phyloP scores from a whole-genome alignment of 2,888 invertebrate species.

The Apoda limacodes region DNA sequence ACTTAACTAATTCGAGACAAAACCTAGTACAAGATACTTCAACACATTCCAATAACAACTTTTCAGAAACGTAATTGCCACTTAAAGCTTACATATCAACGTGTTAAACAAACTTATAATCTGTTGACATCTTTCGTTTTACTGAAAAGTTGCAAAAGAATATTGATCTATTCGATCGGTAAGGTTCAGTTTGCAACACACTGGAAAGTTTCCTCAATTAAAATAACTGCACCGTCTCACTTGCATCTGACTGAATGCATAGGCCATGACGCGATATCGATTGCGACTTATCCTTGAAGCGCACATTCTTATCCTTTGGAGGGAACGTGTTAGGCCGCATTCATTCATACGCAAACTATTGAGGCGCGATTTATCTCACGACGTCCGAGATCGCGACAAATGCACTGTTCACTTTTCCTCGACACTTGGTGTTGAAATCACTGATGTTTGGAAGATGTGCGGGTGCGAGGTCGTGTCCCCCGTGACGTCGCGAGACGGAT shows the following conservation, averaged over 20 bases:
- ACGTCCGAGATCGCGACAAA: constrained; percentile 39
- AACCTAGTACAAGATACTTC: too few species aligned
- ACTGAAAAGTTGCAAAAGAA: too few species aligned
- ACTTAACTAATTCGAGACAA: too few species aligned
- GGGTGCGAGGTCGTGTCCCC: constrained; percentile 42
- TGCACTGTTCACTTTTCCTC: constrained; percentile 59
- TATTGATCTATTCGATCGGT: too few species aligned
- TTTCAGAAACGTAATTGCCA: too few species aligned
- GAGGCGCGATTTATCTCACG: constrained; percentile 55
- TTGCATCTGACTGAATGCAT: constrained; percentile 32
- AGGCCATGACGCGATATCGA: constrained; percentile 30
- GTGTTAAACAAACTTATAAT: too few species aligned
- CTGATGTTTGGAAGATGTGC: constrained; percentile 39
- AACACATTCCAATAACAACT: too few species aligned
- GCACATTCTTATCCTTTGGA: constrained; percentile 45
- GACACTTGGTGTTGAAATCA: constrained; percentile 48
- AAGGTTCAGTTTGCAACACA: too few species aligned
- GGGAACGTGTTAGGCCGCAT: constrained; percentile 44
- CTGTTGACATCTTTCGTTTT: too few species aligned
- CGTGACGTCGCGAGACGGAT: constrained; percentile 62
- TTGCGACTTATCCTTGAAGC: constrained; percentile 52
- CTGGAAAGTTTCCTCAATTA: too few species aligned
- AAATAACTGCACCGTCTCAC: constrained; percentile 34
- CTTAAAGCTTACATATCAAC: too few species aligned
- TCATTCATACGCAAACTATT: too few species aligned